These are phyloP conservation scores for Papilio polytes DNA, from an alignment of 1,140 invertebrate species.

Conservation along the genomic window DNA sequence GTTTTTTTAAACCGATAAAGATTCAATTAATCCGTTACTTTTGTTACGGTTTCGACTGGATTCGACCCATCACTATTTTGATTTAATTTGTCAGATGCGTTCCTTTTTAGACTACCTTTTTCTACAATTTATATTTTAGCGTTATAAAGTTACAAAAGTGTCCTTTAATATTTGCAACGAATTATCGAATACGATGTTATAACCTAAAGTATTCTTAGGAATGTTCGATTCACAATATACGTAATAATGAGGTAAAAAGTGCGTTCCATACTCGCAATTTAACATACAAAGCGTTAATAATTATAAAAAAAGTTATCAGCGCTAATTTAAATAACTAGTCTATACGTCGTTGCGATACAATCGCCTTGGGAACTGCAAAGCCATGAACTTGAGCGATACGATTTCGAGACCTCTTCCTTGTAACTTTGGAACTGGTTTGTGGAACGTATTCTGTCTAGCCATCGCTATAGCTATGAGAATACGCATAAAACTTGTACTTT, in stretches of 20 bases:
- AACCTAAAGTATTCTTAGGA: too few species aligned
- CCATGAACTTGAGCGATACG: slow-evolving; percentile 18
- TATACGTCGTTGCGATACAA: background rate
- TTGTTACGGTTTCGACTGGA: background rate
- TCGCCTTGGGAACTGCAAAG: slow-evolving; percentile 19
- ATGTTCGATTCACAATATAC: background rate
- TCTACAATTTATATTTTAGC: too few species aligned
- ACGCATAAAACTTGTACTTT: slow-evolving; percentile 15
- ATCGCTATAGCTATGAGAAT: background rate
- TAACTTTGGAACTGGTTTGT: slow-evolving; percentile 21
- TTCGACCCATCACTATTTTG: background rate
- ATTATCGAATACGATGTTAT: too few species aligned
- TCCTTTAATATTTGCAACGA: too few species aligned
- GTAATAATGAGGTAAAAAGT: background rate
- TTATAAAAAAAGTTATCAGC: background rate
- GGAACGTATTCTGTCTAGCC: slow-evolving; percentile 16
- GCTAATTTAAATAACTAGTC: background rate
- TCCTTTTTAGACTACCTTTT: too few species aligned
- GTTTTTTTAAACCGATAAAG: background rate
- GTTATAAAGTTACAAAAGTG: too few species aligned
- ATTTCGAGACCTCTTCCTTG: slow-evolving; percentile 16
- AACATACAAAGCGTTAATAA: background rate
- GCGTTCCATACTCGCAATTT: background rate
- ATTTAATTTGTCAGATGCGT: background rate
- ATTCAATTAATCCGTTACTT: background rate